Base-by-base conservation (phyloP, 2,797 vertebrate genomes). In the Centropyge bicolor region DNA sequence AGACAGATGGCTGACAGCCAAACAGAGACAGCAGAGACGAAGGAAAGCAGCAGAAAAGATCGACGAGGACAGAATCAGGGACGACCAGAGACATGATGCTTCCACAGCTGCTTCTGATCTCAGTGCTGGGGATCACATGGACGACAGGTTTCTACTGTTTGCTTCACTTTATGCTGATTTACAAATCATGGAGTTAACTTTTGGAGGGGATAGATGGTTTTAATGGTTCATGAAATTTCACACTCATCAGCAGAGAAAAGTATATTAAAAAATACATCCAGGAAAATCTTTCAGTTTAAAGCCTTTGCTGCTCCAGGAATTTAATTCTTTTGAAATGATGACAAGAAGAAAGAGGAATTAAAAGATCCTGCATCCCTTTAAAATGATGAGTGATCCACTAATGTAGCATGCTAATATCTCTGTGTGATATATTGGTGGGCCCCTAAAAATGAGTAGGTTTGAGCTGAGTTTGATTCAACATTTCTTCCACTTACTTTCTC, bases 141-240 rank as follows among this genome's bases (percentile, higher is more conserved):
- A 86, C 79, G 41, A 78, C 89, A 94, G 94, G 94, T 95, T 72
- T 84, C 1, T 40, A 16, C 12, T 27, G 3, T 60, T 52, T 68
- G 9, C 14, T 40, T 24, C 2, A 61, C 74, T 80, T 40, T 40
- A 12, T 40, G 22, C 27, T 62, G 36, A 52, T 55, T 45, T n/a
- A 40, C 17, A 19, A 11, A 35, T 67, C 8, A 16, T 27, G 12
- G 3, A 7, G 41, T 38, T 3, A 48, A 54, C 5, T 48, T 80
- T 19, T 4, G 1, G 20, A 6, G 36, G 7, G 20, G 10, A 52
- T 48, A 19, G 24, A 36, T 62, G 20, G 11, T 40, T 61, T 71
- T 43, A 19, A 63, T 54, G n/a, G 10, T 65, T 54, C 2, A 12
- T 43, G 3, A 46, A 11, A 31, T 12, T 4, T 51, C 6, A 40